Evolutionary conservation across 1,140 invertebrate genomes (phyloP).

Genomic region (Cheumatopsyche charites): DNA sequence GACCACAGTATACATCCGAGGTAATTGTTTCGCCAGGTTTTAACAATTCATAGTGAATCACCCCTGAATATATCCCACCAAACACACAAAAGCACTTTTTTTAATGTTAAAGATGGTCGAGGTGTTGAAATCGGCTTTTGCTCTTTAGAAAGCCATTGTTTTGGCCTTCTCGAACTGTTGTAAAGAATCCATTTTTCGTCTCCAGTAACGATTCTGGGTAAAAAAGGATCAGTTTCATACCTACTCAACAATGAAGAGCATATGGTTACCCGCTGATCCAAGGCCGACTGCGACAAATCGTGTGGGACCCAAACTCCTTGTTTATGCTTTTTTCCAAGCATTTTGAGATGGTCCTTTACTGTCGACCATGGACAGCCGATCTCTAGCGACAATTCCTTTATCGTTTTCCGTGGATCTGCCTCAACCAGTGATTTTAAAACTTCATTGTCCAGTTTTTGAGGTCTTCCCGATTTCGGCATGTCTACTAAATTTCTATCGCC

Average conservation of each 20-base stretch:
- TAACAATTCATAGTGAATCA: slow-evolving; percentile 52
- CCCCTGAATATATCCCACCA: slow-evolving; percentile 47
- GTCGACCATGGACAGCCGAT: too few species aligned
- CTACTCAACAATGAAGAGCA: slow-evolving; percentile 43
- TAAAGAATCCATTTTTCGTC: too few species aligned
- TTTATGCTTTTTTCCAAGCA: too few species aligned
- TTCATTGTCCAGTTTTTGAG: too few species aligned
- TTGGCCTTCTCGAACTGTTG: slow-evolving; percentile 49
- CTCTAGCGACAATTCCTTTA: slow-evolving; percentile 21
- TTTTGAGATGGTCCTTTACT: too few species aligned
- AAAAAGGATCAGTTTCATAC: slow-evolving; percentile 50
- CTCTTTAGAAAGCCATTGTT: slow-evolving; percentile 46
- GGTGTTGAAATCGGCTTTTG: slow-evolving; percentile 42
- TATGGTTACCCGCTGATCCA: slow-evolving; percentile 29
- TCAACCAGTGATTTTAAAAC: too few species aligned
- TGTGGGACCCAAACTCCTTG: too few species aligned
- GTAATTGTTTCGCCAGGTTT: slow-evolving; percentile 48
- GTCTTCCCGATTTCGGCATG: slow-evolving; percentile 10
- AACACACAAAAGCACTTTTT: slow-evolving; percentile 49
- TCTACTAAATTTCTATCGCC: slow-evolving; percentile 7
- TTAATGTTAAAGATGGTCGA: slow-evolving; percentile 27
- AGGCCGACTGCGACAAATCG: slow-evolving; percentile 24
- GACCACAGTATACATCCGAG: slow-evolving; percentile 49
- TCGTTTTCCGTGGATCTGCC: slow-evolving; percentile 19
- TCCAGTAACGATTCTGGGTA: too few species aligned